phyloP scores from a whole-genome alignment of 2,113 vertebrate genomes.

The Pithys albifrons region DNA sequence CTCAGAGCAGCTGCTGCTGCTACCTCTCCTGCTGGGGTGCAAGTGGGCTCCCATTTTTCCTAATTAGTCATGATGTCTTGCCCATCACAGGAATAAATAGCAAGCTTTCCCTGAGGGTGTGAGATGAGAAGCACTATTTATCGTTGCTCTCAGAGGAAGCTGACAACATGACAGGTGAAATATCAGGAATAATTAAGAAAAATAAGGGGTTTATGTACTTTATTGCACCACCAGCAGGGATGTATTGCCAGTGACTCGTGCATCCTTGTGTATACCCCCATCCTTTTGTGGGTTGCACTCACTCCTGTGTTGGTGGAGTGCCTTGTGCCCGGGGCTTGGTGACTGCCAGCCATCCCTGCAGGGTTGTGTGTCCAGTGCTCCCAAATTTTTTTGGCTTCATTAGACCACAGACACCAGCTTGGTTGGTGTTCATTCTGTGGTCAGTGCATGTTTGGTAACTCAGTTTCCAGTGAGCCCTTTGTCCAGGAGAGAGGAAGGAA shows the following conservation, averaged over 20 bases:
- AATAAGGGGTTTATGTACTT: slow-evolving; percentile 63
- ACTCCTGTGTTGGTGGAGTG: not conserved
- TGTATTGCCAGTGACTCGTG: not conserved
- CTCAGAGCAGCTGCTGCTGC: not conserved
- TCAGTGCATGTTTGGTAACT: accelerated
- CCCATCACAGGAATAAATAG: slow-evolving; percentile 81
- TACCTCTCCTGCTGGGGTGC: slow-evolving; percentile 23
- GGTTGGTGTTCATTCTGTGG: not conserved
- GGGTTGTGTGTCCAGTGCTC: not conserved
- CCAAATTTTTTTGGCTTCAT: too few species aligned
- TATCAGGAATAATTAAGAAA: slow-evolving; percentile 82
- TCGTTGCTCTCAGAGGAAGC: slow-evolving; percentile 74
- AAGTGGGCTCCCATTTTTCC: slow-evolving; percentile 71
- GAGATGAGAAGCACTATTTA: slow-evolving; percentile 78
- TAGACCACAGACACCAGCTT: not conserved
- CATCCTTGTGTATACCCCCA: accelerated
- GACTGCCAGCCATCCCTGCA: accelerated
- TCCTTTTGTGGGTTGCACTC: not conserved
- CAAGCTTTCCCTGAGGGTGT: slow-evolving; percentile 75
- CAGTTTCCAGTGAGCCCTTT: not conserved
- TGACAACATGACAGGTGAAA: slow-evolving; percentile 76
- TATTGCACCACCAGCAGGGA: slow-evolving; percentile 34
- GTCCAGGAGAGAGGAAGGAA: not conserved
- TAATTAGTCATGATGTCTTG: slow-evolving; percentile 78
- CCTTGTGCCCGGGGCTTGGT: accelerated